These are phyloP conservation scores for Fregata magnificens DNA, from an alignment of 2,113 vertebrate species.

Conservation along the genomic window DNA sequence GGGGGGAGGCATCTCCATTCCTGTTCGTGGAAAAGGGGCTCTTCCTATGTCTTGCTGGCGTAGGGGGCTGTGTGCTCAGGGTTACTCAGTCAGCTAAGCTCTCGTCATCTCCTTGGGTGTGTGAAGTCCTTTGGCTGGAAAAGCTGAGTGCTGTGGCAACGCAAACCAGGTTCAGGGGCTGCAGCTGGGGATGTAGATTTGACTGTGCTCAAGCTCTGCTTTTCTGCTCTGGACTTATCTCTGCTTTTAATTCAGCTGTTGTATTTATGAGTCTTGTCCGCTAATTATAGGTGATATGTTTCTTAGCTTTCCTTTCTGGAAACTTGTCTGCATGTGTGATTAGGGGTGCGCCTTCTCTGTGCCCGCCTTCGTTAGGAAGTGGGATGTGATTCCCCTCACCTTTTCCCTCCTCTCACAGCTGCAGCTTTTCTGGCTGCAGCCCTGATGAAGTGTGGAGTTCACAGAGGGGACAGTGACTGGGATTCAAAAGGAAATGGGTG, in stretches of 20 bases:
- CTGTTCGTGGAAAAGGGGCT: not conserved
- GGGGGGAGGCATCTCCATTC: not conserved
- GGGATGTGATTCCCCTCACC: not conserved
- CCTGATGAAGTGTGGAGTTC: not conserved
- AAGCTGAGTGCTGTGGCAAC: not conserved
- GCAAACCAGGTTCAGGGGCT: not conserved
- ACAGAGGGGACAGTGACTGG: not conserved
- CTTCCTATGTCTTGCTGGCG: rapidly evolving
- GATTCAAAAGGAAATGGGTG: not conserved
- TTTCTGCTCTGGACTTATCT: not conserved
- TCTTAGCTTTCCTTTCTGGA: not conserved
- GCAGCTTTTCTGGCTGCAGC: not conserved
- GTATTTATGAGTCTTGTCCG: not conserved
- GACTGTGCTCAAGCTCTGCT: not conserved
- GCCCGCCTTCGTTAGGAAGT: not conserved
- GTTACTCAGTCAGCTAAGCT: not conserved
- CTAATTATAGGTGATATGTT: not conserved
- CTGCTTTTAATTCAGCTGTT: not conserved
- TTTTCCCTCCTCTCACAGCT: not conserved
- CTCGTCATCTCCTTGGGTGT: not conserved
- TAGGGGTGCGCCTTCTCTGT: not conserved
- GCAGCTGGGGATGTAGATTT: not conserved
- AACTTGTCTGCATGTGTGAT: not conserved
- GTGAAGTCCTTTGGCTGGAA: not conserved
- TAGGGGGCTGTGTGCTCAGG: rapidly evolving